Conservation (phyloP, 2,113 vertebrate genomes). For the Lanius ludovicianus region DNA sequence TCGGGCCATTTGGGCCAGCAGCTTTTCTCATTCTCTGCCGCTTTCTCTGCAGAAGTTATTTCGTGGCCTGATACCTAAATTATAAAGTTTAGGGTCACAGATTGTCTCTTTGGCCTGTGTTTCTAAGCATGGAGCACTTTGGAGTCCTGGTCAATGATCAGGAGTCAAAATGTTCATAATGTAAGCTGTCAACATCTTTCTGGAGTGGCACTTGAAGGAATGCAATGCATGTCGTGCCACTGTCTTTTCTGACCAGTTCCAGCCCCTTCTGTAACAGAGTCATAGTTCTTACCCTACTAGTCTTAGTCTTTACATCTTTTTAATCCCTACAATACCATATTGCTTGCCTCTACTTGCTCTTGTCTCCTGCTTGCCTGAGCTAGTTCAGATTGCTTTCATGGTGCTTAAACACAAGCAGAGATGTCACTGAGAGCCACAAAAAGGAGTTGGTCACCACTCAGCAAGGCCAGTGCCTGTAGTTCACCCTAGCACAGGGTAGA, state of each 20-base stretch:
- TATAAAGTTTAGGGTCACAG: not conserved
- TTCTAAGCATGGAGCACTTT: not conserved
- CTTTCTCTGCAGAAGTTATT: not conserved
- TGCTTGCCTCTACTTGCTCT: not conserved
- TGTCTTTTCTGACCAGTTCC: not conserved
- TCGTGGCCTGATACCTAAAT: not conserved
- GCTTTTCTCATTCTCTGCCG: not conserved
- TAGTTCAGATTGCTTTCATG: not conserved
- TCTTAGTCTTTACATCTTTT: not conserved
- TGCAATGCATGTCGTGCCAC: not conserved
- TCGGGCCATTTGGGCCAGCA: not conserved
- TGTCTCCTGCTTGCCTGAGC: not conserved
- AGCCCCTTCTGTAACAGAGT: not conserved
- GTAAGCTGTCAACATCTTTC: not conserved
- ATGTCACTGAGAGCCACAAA: not conserved
- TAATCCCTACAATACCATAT: not conserved
- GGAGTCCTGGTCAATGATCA: slow-evolving; percentile 2
- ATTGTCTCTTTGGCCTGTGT: not conserved
- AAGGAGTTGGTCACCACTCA: not conserved
- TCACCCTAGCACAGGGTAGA: not conserved
- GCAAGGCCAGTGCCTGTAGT: not conserved
- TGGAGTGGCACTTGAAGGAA: slow-evolving; percentile 13
- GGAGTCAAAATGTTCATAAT: not conserved
- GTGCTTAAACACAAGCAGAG: not conserved
- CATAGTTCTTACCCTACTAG: not conserved